Conservation (phyloP, 2,797 vertebrate species). For the Parauchenoglanis punctatus region DNA sequence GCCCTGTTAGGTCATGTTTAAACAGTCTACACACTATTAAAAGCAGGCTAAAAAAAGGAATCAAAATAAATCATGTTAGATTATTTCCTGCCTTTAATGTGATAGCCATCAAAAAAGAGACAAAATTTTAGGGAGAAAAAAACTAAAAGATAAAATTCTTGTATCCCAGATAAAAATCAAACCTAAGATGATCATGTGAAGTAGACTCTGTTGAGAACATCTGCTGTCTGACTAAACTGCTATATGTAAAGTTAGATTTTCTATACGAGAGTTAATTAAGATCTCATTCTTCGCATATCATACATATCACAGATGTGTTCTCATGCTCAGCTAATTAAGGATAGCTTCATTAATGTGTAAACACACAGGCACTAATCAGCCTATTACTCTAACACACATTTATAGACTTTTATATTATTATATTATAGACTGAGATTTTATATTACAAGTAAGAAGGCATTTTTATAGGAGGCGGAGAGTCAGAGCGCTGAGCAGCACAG, state of each 20-base stretch:
- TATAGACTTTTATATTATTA: too few species aligned
- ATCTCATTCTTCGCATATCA: neutral
- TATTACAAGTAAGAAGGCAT: neutral
- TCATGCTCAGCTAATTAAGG: neutral
- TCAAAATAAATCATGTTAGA: too few species aligned
- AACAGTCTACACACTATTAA: too few species aligned
- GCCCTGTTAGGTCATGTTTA: too few species aligned
- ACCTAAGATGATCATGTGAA: neutral
- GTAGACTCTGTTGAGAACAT: neutral
- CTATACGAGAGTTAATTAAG: neutral
- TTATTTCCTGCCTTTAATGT: too few species aligned
- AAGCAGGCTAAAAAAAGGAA: too few species aligned
- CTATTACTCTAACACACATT: too few species aligned
- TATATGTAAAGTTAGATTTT: neutral
- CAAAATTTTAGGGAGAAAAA: neutral
- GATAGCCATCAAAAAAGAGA: too few species aligned
- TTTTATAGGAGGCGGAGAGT: neutral
- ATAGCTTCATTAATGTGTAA: neutral
- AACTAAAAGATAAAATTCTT: too few species aligned
- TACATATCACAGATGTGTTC: neutral
- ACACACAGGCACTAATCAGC: neutral
- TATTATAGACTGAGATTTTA: neutral
- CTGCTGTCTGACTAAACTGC: neutral
- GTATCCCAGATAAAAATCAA: too few species aligned
- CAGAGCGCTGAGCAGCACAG: conserved; percentile 10